These are phyloP conservation scores for Rhopilema esculentum DNA, from an alignment of 30 jellyfish, hydroid and myxozoan genomes.

Conservation along the genomic window DNA sequence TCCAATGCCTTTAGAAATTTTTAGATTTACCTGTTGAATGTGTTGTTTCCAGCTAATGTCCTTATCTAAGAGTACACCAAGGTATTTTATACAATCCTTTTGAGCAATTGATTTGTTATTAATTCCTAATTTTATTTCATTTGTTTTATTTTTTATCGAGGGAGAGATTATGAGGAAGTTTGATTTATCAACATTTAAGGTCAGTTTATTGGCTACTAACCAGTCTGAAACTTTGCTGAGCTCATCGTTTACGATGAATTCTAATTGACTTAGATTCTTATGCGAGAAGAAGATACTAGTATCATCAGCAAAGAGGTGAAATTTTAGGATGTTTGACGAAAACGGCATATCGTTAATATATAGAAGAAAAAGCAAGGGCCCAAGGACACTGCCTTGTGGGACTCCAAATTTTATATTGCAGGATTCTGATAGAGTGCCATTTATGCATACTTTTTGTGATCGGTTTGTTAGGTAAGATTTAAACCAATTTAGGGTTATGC, in stretches of 20 bases:
- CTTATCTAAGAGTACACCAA: conserved; percentile 28
- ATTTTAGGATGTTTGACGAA: conserved; percentile 36
- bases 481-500: not conserved
- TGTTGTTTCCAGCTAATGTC: conserved; percentile 50
- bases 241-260: conserved; percentile 25
- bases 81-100: conserved; percentile 38
- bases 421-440: not conserved
- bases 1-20: conserved; percentile 34
- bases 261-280: conserved; percentile 17
- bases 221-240: conserved; percentile 16
- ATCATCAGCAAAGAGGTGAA: conserved; percentile 58
- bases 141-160: not conserved
- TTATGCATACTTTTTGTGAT: not conserved
- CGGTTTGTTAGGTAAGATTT: not conserved
- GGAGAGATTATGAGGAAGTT: conserved; percentile 8
- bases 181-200: conserved; percentile 40
- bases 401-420: not conserved
- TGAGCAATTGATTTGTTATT: conserved; percentile 1
- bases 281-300: conserved; percentile 35
- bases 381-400: conserved; percentile 39
- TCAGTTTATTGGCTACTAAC: conserved; percentile 38
- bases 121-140: not conserved
- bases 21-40: conserved; percentile 9
- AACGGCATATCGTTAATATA: conserved; percentile 42
- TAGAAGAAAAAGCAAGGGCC: conserved; percentile 35